A percentile compares a stretch with the other conserved stretches of the same genome.
These are phyloP conservation scores for Pachyrhynchus sulphureomaculatus DNA, from an alignment of 1,140 invertebrate species.

Conservation along the genomic window DNA sequence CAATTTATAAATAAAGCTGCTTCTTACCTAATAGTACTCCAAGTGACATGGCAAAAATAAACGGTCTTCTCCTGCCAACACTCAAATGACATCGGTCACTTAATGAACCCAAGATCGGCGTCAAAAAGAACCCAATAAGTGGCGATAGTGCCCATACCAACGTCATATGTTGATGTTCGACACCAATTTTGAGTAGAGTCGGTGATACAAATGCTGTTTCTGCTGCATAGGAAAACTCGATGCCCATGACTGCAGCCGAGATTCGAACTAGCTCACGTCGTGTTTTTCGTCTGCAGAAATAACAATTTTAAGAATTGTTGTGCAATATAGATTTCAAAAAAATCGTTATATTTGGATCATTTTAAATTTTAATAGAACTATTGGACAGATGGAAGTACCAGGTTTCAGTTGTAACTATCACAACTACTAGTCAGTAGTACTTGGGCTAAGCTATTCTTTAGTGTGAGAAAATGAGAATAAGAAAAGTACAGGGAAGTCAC, in stretches of 20 bases:
- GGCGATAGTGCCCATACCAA: constrained; percentile 93
- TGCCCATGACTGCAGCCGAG: constrained; percentile 94
- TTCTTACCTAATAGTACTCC: constrained; percentile 86
- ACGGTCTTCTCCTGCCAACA: constrained; percentile 84
- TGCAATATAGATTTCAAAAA: too few relatives aligned
- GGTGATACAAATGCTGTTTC: constrained; percentile 97
- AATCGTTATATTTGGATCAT: too few relatives aligned
- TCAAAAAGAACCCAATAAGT: constrained; percentile 89
- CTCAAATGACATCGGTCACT: constrained; percentile 83
- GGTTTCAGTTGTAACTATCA: too few relatives aligned
- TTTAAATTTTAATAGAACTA: too few relatives aligned
- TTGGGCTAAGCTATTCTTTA: too few relatives aligned
- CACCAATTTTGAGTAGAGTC: constrained; percentile 88
- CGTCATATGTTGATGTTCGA: constrained; percentile 89
- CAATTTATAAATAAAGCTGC: too few relatives aligned
- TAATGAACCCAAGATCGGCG: constrained; percentile 86
- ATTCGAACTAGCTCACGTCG: constrained; percentile 80
- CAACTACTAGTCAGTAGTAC: too few relatives aligned
- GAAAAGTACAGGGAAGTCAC: too few relatives aligned
- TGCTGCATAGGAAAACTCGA: constrained; percentile 95
- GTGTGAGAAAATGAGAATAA: too few relatives aligned
- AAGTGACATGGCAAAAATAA: constrained; percentile 85
- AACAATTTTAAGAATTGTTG: too few relatives aligned
- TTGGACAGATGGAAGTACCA: too few relatives aligned
- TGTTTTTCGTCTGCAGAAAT: constrained; percentile 70